A percentile compares a stretch with the other conserved stretches of the same genome.
Conservation (phyloP, 2,113 vertebrate species). For the Sorex araneus region DNA sequence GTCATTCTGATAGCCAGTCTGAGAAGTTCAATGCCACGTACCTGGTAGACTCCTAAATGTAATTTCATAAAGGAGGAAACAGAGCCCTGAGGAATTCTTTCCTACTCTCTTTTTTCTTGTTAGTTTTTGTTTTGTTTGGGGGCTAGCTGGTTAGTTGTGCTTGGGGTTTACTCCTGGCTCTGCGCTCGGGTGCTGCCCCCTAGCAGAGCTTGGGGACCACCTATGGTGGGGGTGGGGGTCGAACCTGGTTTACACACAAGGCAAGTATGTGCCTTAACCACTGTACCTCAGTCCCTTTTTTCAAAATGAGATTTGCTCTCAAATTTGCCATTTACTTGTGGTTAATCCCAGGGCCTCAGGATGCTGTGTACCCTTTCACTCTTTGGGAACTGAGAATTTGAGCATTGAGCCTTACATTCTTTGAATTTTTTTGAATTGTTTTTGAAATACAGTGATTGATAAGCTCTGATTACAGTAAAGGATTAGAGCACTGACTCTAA, state of each 20-base stretch:
- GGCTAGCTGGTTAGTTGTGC: no score
- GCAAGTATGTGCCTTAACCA: no score
- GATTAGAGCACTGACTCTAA: slow-evolving; percentile 2
- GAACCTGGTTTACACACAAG: no score
- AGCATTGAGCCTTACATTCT: background rate
- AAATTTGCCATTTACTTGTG: background rate
- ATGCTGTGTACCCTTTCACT: background rate
- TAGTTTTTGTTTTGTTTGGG: no score
- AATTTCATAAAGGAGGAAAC: background rate
- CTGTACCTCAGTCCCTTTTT: background rate
- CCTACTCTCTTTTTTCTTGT: no score
- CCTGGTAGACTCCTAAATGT: background rate
- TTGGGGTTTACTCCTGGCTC: no score
- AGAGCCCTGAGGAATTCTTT: background rate
- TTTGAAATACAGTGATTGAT: slow-evolving; percentile 29
- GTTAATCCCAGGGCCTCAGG: background rate
- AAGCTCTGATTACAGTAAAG: slow-evolving; percentile 4
- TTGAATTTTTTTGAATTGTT: slow-evolving; percentile 5
- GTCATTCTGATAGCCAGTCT: background rate
- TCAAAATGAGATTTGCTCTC: background rate
- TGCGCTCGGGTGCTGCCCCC: no score
- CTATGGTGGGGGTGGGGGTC: no score
- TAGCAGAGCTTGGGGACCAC: no score
- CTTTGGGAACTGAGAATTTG: background rate
- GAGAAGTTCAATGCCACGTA: no score